Base-by-base conservation (phyloP, 2,888 invertebrate species). In the Metellina segmentata region DNA sequence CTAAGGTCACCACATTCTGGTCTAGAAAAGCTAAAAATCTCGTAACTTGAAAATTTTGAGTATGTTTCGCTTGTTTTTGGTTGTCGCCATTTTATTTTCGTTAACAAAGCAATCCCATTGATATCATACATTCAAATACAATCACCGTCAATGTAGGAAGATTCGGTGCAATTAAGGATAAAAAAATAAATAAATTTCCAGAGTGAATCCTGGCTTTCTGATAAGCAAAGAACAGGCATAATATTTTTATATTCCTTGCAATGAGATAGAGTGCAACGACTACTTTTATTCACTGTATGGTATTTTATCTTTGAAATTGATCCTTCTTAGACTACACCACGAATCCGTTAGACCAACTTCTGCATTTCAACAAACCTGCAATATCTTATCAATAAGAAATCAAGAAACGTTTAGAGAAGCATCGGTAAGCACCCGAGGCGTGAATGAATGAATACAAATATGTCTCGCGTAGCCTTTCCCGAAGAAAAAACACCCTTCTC, bases 381-480 rank as follows among this genome's bases (percentile, higher is more conserved):
- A 11, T 9, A 61, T 61, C 61, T 16, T 61, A 61, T 61, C 61
- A 61, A 61, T 61, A 61, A 61, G 61, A 61, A 61, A 61, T 61
- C 61, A 61, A 61, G 61, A 61, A 61, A 61, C 61, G 61, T 61
- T 61, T 61, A 61, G 61, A 61, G 61, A 11, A 61, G 61, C 61
- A 61, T 5, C 61, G 61, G 61, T 61, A 61, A 61, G 61, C 61
- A 61, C 61, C 61, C 61, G 61, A 9, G 61, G 61, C 61, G 13
- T 61, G 61, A 61, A 61, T 61, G 61, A 61, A 61, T 61, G 61
- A 61, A 61, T 61, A 61, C 61, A 61, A 61, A 61, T 61, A 61
- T 61, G 61, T 16, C 61, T 16, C 6, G 61, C 61, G 34, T 34
- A 11, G 34, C 71, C n/a, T 20, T 82, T 82, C 9, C 48, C 16